Evolutionary conservation across 2,888 invertebrate genomes (phyloP), one percentile per base, ranked within the genome.

Genomic region (Nephrocerus scutellatus): DNA sequence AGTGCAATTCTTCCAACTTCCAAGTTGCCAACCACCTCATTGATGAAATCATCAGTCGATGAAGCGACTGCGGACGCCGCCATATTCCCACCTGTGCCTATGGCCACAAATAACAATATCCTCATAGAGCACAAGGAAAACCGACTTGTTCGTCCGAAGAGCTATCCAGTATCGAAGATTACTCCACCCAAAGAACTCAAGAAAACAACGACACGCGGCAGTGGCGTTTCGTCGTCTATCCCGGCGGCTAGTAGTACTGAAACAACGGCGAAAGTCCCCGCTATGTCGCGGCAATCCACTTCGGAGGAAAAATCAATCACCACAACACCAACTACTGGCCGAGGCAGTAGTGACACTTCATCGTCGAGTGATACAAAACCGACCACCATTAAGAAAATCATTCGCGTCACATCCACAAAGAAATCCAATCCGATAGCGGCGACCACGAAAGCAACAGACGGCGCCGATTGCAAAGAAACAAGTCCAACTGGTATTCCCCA

Each of bases 111-210:
- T 22, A 20, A 15, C 10, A 31, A 21, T 22, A 40, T 23, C 12
- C 38, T 33, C 16, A 18, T 33, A 2, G 44, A 42, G 8, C 30
- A 48, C 3, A 56, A 59, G 2, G 64, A 63, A 24, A 60, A 60
- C 36, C 55, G 61, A 7, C 57, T 76, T 26, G 60, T 64, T 25
- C 68, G 77, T 24, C 77, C 77, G 6, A 76, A 74, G 52, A 77
- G 77, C 52, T 78, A 76, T 53, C 78, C 78, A 7, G 71, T 65
- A 39, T 59, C 66, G 13, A 69, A 67, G 41, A 34, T 68, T 6
- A 50, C 60, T 3, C 59, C 64, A 12, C 64, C 68, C 9, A 68
- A 68, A 29, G 68, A 67, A n/a, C 29, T 59, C 3, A 58, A 61
- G 16, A 59, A 59, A 25, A 53, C n/a, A n/a, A n/a, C 50, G 1